phyloP scores from a whole-genome alignment of 2,113 vertebrate species.

The Sebastes schlegelii region DNA sequence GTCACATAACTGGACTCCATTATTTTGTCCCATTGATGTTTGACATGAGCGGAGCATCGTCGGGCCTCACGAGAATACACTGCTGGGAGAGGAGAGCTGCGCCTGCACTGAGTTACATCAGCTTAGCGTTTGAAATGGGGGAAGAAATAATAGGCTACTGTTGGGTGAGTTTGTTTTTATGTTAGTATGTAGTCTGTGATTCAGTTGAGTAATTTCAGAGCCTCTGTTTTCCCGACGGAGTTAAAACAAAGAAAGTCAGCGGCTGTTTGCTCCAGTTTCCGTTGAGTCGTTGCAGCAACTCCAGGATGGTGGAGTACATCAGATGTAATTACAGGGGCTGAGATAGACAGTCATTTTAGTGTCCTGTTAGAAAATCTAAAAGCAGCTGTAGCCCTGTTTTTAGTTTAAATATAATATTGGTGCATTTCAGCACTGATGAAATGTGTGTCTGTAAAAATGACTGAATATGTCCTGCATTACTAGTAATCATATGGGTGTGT shows the following conservation, averaged over 20 bases:
- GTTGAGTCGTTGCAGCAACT: not conserved
- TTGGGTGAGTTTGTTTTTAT: not conserved
- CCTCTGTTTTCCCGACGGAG: constrained; percentile 2
- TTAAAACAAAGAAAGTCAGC: not conserved
- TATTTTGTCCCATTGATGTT: constrained; percentile 5
- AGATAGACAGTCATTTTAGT: no score
- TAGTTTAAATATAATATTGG: not conserved
- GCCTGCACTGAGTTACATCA: constrained; percentile 7
- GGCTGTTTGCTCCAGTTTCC: not conserved
- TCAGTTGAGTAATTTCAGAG: not conserved
- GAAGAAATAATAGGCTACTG: not conserved
- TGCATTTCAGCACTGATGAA: not conserved
- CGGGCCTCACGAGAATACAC: not conserved
- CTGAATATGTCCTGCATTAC: not conserved
- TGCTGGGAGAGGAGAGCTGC: not conserved
- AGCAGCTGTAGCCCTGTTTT: no score
- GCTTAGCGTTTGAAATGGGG: not conserved
- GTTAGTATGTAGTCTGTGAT: not conserved
- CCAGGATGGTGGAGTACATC: not conserved
- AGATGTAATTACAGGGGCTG: not conserved
- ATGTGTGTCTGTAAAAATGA: not conserved
- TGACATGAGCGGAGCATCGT: not conserved
- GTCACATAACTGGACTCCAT: not conserved
- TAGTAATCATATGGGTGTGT: not conserved
- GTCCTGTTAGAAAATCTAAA: not conserved